These are phyloP conservation scores for Aplocera efformata DNA, from an alignment of 2,888 invertebrate genomes.

Conservation along the genomic window DNA sequence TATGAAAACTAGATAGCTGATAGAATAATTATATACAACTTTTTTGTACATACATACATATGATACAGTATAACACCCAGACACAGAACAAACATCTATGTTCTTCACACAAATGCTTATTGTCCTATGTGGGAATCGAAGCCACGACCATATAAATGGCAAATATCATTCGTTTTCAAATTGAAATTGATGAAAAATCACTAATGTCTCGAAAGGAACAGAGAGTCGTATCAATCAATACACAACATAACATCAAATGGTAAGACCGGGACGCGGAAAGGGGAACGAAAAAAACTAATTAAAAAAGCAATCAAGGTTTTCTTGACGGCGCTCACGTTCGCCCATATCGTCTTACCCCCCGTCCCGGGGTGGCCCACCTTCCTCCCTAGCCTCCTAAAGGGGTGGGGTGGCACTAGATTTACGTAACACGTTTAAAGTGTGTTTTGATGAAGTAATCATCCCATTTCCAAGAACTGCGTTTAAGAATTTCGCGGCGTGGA, in stretches of 20 bases:
- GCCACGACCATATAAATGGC: too few species aligned
- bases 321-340: constrained; percentile 81
- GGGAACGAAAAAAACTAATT: constrained; percentile 78
- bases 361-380: constrained; percentile 51
- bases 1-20: too few species aligned
- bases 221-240: constrained; percentile 46
- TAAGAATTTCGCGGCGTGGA: constrained; percentile 76
- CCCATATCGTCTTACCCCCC: constrained; percentile 80
- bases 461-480: constrained; percentile 77
- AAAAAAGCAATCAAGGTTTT: constrained; percentile 81
- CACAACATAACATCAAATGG: constrained; percentile 55
- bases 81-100: too few species aligned
- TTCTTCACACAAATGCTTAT: too few species aligned
- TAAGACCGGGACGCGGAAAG: constrained; percentile 73
- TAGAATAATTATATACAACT: too few species aligned
- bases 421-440: constrained; percentile 81
- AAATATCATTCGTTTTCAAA: too few species aligned
- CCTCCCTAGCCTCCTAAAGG: constrained; percentile 58
- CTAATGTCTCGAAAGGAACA: constrained; percentile 1
- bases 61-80: too few species aligned
- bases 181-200: too few species aligned
- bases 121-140: too few species aligned
- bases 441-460: constrained; percentile 81
- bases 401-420: constrained; percentile 75
- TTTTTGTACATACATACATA: too few species aligned